These are phyloP conservation scores for Ridgeia piscesae DNA, from an alignment of 1,140 invertebrate species.

Conservation along the genomic window DNA sequence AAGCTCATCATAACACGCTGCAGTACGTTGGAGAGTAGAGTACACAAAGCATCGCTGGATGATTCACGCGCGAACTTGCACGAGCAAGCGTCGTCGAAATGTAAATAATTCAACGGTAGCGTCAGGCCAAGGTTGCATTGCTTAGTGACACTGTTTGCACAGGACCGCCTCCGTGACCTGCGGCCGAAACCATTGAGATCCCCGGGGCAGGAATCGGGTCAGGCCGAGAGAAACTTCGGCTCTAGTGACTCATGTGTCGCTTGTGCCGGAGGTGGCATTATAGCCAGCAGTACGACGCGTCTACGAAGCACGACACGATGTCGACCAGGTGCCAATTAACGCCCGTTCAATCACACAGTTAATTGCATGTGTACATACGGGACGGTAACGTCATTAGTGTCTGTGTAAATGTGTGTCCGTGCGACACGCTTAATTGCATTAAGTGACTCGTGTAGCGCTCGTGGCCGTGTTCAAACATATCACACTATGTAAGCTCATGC, in stretches of 20 bases:
- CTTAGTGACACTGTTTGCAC: background rate
- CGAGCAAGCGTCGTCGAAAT: background rate
- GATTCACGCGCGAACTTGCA: background rate
- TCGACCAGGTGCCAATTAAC: background rate
- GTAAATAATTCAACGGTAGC: background rate
- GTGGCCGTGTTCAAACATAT: too few relatives aligned
- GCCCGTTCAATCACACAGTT: background rate
- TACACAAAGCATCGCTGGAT: background rate
- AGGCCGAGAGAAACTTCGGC: background rate
- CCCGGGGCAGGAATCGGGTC: too few relatives aligned
- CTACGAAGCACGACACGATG: background rate
- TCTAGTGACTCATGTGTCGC: background rate
- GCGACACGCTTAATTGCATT: background rate
- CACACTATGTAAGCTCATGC: too few relatives aligned
- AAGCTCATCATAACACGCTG: background rate
- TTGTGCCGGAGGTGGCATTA: background rate
- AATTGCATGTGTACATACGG: background rate
- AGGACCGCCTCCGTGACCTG: background rate
- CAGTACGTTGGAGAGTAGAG: background rate
- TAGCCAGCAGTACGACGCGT: too few relatives aligned
- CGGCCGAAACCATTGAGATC: background rate
- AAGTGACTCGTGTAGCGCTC: background rate
- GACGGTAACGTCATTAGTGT: background rate
- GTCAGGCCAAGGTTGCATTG: background rate
- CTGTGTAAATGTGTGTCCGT: background rate